phyloP scores from a whole-genome alignment of 2,113 vertebrate species.

The Pheucticus melanocephalus region DNA sequence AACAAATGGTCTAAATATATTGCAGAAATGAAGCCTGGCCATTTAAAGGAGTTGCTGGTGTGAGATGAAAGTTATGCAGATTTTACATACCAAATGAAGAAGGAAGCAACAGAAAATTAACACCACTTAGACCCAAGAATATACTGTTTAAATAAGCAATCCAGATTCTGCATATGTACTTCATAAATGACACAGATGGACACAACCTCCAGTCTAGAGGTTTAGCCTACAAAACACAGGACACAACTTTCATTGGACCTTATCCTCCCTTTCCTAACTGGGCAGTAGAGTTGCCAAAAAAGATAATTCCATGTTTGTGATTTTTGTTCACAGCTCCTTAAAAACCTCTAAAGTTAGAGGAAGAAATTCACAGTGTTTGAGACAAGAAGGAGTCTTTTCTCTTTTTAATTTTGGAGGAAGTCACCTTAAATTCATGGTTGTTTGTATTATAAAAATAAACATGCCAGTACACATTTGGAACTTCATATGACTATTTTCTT shows the following conservation, averaged over 20 bases:
- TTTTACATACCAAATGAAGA: slow-evolving; percentile 10
- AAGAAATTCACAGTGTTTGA: background rate
- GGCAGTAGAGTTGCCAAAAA: background rate
- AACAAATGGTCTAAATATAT: slow-evolving; percentile 33
- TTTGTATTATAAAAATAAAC: slow-evolving; percentile 55
- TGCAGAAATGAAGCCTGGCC: slow-evolving; percentile 32
- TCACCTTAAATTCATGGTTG: slow-evolving; percentile 29
- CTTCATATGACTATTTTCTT: slow-evolving; percentile 40
- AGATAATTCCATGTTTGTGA: background rate
- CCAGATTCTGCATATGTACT: background rate
- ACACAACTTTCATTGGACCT: slow-evolving; percentile 27
- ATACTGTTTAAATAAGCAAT: slow-evolving; percentile 25
- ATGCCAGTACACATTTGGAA: slow-evolving; percentile 27
- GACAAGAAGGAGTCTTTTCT: background rate
- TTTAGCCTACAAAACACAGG: background rate
- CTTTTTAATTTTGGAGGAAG: slow-evolving; percentile 6
- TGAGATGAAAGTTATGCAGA: slow-evolving; percentile 1
- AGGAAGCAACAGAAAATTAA: slow-evolving; percentile 6
- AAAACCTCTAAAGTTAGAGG: background rate
- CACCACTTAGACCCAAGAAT: slow-evolving; percentile 1
- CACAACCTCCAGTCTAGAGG: background rate
- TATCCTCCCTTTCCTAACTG: slow-evolving; percentile 10
- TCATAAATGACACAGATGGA: background rate
- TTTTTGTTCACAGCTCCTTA: background rate
- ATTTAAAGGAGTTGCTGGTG: background rate